These are phyloP conservation scores for Psylliodes chrysocephalus DNA, from an alignment of 2,888 invertebrate species.

Conservation along the genomic window DNA sequence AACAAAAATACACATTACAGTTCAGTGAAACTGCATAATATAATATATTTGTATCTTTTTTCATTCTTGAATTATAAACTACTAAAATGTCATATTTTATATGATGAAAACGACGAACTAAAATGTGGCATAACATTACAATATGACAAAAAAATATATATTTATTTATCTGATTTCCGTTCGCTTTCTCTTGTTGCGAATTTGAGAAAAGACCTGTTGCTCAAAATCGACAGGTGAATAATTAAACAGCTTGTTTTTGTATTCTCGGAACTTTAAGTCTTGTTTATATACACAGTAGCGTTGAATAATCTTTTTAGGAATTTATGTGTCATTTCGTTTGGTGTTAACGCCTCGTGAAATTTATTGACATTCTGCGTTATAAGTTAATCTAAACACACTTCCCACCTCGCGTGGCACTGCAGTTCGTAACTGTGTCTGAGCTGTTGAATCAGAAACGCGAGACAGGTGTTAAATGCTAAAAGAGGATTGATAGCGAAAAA, in stretches of 20 bases:
- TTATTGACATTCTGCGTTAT: not conserved
- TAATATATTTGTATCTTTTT: too few relatives aligned
- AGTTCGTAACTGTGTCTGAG: not conserved
- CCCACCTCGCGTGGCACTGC: slow-evolving; percentile 1
- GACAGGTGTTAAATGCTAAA: too few relatives aligned
- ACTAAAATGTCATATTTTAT: too few relatives aligned
- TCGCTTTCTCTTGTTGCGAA: not conserved
- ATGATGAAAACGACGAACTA: too few relatives aligned
- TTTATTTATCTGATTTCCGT: too few relatives aligned
- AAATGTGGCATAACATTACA: too few relatives aligned
- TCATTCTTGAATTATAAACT: too few relatives aligned
- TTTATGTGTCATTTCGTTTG: slow-evolving; percentile 33
- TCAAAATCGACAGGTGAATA: not conserved
- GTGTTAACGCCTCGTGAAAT: slow-evolving; percentile 22
- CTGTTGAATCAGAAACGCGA: too few relatives aligned
- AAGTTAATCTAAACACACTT: not conserved
- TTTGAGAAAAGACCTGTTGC: not conserved
- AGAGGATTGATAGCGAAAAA: too few relatives aligned
- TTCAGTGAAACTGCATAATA: too few relatives aligned
- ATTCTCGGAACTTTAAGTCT: slow-evolving; percentile 7
- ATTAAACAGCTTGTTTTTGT: not conserved
- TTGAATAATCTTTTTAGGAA: slow-evolving; percentile 27
- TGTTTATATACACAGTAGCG: slow-evolving; percentile 13
- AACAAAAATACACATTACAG: too few relatives aligned
- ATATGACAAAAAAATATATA: too few relatives aligned